A percentile compares a stretch with the other conserved stretches of the same genome.
phyloP scores from a whole-genome alignment of 23 tunicate genomes.

The Styela clava region DNA sequence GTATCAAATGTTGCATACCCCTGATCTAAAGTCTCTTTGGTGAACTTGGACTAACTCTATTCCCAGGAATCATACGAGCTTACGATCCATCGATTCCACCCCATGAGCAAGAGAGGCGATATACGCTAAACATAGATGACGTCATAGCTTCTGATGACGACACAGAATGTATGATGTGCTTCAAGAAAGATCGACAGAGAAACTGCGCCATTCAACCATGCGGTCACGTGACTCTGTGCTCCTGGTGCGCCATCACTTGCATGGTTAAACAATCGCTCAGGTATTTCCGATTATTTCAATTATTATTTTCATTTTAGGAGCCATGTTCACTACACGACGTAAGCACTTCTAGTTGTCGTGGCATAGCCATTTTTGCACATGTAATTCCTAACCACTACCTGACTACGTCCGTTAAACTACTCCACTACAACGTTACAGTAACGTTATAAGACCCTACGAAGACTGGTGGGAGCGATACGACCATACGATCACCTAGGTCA shows the following conservation, averaged over 20 bases:
- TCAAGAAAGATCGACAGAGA: constrained; percentile 48
- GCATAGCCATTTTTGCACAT: too few species aligned
- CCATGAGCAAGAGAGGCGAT: constrained; percentile 9
- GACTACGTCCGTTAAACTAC: too few species aligned
- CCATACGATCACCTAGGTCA: background rate
- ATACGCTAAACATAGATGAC: constrained; percentile 45
- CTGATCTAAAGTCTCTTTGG: too few species aligned
- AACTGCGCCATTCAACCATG: constrained; percentile 90
- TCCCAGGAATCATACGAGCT: constrained; percentile 56
- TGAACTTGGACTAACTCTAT: too few species aligned
- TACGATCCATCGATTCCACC: constrained; percentile 36
- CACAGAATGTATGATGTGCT: constrained; percentile 79
- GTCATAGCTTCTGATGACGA: constrained; percentile 46
- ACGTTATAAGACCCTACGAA: too few species aligned
- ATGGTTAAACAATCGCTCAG: constrained; percentile 75
- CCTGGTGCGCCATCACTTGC: constrained; percentile 90
- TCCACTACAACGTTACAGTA: too few species aligned
- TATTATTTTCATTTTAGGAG: constrained; percentile 1
- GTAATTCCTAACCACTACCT: too few species aligned
- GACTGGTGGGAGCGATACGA: too few species aligned
- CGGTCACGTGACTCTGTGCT: constrained; percentile 68
- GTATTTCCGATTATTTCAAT: constrained; percentile 20
- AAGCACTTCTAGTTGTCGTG: too few species aligned
- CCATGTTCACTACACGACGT: too few species aligned
- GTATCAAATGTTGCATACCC: too few species aligned